A percentile compares a stretch with the other conserved stretches of the same genome.
Conservation (phyloP, 1,140 invertebrate genomes). For the Phymorhynchus buccinoides region DNA sequence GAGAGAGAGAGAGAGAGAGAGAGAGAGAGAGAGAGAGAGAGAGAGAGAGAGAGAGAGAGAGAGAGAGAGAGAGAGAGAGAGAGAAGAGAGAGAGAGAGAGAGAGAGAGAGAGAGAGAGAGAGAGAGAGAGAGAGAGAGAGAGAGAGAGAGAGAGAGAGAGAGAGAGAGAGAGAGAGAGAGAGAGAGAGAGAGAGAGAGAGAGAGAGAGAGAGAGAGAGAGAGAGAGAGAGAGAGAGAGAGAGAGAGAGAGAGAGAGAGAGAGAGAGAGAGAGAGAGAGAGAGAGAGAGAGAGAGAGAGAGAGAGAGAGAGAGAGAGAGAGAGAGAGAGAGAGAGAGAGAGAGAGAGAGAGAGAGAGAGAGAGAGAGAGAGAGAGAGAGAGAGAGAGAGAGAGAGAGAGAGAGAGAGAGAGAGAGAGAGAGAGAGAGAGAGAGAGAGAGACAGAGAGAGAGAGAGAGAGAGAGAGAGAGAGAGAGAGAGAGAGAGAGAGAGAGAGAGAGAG, state of each 20-base stretch:
- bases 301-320: no score
- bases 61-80: neutral
- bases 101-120: neutral
- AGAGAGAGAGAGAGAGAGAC: neutral
- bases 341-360: conserved; percentile 19
- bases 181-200: neutral
- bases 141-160: neutral
- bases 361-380: conserved; percentile 27
- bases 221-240: neutral
- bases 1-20: neutral
- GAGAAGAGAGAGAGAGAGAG: neutral
- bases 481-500: no score
- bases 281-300: no score
- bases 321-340: neutral
- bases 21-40: neutral
- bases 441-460: neutral
- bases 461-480: neutral
- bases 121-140: neutral
- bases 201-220: neutral
- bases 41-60: neutral
- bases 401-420: neutral
- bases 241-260: neutral
- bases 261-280: neutral
- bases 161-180: neutral
- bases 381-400: neutral